Conservation (phyloP, 2,797 vertebrate species). For the Arremon brunneinucha region DNA sequence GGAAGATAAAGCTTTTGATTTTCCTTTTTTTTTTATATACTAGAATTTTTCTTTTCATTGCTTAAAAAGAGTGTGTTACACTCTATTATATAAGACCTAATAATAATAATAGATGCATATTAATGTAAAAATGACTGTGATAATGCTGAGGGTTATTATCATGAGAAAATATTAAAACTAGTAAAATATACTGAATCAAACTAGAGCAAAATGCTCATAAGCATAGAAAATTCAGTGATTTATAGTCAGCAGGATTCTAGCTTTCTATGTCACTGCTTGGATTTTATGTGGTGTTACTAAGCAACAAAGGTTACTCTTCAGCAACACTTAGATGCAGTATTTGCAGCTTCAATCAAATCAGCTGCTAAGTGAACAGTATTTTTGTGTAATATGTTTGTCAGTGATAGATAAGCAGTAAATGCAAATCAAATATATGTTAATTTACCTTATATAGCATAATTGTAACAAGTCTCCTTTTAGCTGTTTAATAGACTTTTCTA, state of each 20-base stretch:
- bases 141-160: neutral
- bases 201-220: neutral
- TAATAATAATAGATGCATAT: neutral
- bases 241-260: constrained; percentile 47
- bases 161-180: neutral
- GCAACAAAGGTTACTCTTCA: constrained; percentile 61
- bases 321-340: constrained; percentile 22
- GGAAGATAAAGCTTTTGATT: neutral
- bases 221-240: constrained; percentile 37
- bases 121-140: neutral
- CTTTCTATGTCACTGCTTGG: constrained; percentile 10
- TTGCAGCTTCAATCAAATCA: constrained; percentile 49
- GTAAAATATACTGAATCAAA: neutral
- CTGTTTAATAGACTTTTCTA: neutral
- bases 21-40: neutral
- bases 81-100: neutral
- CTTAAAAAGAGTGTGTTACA: neutral
- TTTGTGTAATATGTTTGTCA: neutral
- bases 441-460: neutral
- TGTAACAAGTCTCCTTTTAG: neutral
- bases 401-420: neutral
- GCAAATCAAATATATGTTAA: neutral
- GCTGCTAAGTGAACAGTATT: constrained; percentile 36
- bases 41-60: neutral
- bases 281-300: constrained; percentile 60